A percentile compares a stretch with the other conserved stretches of the same genome.
Conservation (phyloP, 2,797 vertebrate genomes). For the Mustela erminea region DNA sequence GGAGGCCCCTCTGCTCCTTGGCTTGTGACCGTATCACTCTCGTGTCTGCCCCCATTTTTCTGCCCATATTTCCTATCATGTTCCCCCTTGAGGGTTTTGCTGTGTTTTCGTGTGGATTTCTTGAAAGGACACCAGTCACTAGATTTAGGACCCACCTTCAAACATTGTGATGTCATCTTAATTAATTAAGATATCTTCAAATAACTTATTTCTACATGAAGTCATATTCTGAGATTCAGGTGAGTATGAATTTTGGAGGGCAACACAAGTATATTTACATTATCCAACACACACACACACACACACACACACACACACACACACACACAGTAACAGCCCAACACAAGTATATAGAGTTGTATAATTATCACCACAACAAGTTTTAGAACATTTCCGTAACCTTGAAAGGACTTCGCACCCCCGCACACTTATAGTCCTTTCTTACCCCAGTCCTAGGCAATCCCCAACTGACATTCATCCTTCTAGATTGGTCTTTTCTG, state of each 20-base stretch:
- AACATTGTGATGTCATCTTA: too few species aligned
- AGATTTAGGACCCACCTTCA: neutral
- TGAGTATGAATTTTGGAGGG: neutral
- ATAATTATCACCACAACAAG: neutral
- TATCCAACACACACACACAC: neutral
- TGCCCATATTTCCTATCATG: fast-evolving
- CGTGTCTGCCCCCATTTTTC: too few species aligned
- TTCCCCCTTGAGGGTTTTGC: neutral
- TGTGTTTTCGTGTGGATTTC: neutral
- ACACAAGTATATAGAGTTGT: neutral
- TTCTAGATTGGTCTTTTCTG: neutral
- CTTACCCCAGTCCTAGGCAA: neutral
- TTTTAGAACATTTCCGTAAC: neutral
- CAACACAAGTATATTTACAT: neutral
- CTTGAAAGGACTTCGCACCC: neutral
- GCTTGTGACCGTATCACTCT: neutral
- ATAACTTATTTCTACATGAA: neutral
- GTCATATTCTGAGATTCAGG: neutral
- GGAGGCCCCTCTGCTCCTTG: neutral
- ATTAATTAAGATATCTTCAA: neutral
- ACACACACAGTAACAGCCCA: neutral
- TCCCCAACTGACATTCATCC: fast-evolving
- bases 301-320: neutral
- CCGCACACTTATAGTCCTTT: neutral
- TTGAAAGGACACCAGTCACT: neutral